Evolutionary conservation across 1,140 invertebrate genomes (phyloP), one percentile per base, ranked within the genome.

Genomic region (Drosophila pseudoananassae): DNA sequence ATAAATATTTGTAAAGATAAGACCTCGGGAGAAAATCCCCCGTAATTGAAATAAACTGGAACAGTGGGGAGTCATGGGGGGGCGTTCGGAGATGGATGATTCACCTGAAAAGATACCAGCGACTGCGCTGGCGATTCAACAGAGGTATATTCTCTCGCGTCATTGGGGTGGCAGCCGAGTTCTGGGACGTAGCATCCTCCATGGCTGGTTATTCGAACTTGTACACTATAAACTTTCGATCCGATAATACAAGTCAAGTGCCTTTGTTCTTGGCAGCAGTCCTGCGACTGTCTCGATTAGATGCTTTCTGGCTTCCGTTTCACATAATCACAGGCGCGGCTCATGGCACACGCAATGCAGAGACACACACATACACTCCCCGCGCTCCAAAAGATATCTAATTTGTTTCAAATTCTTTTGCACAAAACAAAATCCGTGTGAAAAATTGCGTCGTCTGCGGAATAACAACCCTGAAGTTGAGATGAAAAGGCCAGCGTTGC

Each of bases 111-210:
- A 92, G 84, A 70, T 91, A 90, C 80, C 92, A 92, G 38, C 90
- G 90, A 78, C 89, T 84, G 25, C 79, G 90, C 66, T 92, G 85
- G 73, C 92, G 92, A 72, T 90, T 92, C 33, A 93, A 88, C 50
- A 93, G 76, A 25, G 93, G 92, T 65, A 93, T 92, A 55, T 93
- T 93, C 82, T 93, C 93, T 65, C 92, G 92, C 53, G 87, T 82
- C 69, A 91, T 92, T 7, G 91, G 90, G 20, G 78, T 79, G 68
- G 90, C 82, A 20, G 91, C 77, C 36, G 88, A 91, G 55, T 68
- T 79, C 55, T 91, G 90, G 38, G 91, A 91, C 51, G 74, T 46
- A 40, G 60, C 77, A 63, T 91, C 87, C 53, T 92, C 90, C 91
- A 91, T 90, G 49, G 66, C 56, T 10, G 12, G 14, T 47, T 9